Evolutionary conservation across 2,888 invertebrate genomes (phyloP).

Genomic region (Philereme transversata): DNA sequence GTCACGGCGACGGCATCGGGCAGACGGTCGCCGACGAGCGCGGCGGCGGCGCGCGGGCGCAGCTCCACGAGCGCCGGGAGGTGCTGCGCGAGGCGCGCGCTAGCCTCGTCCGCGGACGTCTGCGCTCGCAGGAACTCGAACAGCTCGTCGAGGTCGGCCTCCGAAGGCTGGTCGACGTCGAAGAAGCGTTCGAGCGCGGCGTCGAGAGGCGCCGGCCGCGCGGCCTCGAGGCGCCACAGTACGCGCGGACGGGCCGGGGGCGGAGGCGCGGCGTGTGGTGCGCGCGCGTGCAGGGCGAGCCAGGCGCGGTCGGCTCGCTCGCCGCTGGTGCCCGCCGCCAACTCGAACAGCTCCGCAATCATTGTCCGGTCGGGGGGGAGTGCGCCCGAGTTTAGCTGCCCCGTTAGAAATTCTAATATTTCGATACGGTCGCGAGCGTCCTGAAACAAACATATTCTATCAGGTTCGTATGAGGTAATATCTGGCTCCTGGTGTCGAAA

Average conservation of each 20-base stretch:
- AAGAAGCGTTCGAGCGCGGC: conserved; percentile 55
- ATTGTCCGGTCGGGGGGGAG: conserved; percentile 67
- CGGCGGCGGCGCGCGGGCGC: conserved; percentile 63
- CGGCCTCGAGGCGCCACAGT: conserved; percentile 59
- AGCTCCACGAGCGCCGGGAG: conserved; percentile 51
- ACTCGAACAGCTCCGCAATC: conserved; percentile 52
- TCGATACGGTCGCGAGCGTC: conserved; percentile 64
- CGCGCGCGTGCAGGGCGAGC: conserved; percentile 51
- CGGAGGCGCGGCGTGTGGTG: conserved; percentile 48
- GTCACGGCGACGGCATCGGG: conserved; percentile 49
- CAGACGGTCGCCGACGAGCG: conserved; percentile 55
- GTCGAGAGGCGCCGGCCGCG: conserved; percentile 37
- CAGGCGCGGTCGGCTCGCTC: conserved; percentile 71
- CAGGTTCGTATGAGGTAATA: too few species aligned
- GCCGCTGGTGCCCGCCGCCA: conserved; percentile 52
- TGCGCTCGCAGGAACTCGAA: conserved; percentile 62
- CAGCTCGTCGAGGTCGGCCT: conserved; percentile 64
- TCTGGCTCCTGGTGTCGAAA: too few species aligned
- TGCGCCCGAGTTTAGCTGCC: conserved; percentile 65
- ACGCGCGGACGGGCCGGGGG: conserved; percentile 56
- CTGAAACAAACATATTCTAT: conserved; percentile 48
- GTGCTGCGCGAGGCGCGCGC: conserved; percentile 30
- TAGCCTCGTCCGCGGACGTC: conserved; percentile 44
- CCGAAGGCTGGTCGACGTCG: conserved; percentile 56
- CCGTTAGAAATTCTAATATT: conserved; percentile 69